Percentiles rank a stretch among this genome's conserved stretches.
phyloP scores from a whole-genome alignment of 2,113 vertebrate species.

The Hippocampus barbouri region DNA sequence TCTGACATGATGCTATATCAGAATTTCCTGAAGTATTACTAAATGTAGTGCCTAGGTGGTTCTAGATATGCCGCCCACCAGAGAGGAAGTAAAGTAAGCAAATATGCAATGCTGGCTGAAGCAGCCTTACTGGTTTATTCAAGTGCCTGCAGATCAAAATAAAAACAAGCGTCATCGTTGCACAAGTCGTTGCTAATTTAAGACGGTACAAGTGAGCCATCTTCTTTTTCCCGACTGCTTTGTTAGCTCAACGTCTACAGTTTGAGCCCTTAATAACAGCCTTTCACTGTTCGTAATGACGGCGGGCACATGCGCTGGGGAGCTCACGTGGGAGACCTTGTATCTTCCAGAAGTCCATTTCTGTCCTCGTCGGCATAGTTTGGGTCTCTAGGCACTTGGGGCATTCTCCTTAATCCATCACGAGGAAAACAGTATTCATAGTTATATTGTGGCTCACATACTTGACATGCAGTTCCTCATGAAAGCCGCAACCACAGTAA shows the following conservation, averaged over 20 bases:
- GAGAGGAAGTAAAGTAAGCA: constrained; percentile 59
- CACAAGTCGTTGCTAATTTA: constrained; percentile 33
- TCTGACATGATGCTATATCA: constrained; percentile 19
- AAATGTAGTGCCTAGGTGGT: constrained; percentile 44
- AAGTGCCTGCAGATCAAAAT: background rate
- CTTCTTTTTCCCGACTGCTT: constrained; percentile 25
- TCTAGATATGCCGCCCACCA: constrained; percentile 15
- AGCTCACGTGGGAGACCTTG: constrained; percentile 14
- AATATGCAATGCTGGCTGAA: constrained; percentile 42
- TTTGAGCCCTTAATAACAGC: constrained; percentile 64
- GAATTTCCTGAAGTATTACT: constrained; percentile 20
- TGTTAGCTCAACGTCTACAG: constrained; percentile 46
- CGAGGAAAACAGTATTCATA: background rate
- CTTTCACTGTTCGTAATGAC: constrained; percentile 37
- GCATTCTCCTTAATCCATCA: background rate
- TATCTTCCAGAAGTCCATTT: constrained; percentile 32
- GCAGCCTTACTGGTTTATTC: background rate
- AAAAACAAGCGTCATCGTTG: constrained; percentile 14
- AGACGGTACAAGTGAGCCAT: constrained; percentile 31
- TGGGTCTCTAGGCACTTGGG: background rate
- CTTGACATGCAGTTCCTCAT: background rate
- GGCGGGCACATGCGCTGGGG: constrained; percentile 24
- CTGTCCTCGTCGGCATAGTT: background rate
- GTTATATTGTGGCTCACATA: background rate
- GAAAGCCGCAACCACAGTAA: background rate